Conservation (phyloP, 2,888 invertebrate species). For the Sussaba pulchella region DNA sequence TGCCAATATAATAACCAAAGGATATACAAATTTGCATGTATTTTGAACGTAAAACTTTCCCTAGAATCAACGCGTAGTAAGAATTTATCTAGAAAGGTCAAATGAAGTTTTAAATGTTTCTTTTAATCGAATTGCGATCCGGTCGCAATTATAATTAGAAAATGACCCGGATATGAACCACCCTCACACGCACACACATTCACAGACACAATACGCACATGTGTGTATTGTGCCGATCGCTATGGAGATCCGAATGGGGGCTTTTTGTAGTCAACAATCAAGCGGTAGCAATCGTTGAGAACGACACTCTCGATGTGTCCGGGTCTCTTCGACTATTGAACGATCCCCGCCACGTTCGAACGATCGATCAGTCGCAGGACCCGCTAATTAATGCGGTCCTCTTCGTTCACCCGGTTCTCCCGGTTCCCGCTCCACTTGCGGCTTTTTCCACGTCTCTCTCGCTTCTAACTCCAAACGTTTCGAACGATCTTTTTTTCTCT, state of each 20-base stretch:
- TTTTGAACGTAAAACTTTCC: no score
- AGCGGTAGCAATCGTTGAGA: conserved; percentile 53
- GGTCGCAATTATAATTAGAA: no score
- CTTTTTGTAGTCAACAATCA: conserved; percentile 51
- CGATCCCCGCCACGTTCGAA: conserved; percentile 55
- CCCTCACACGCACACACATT: no score
- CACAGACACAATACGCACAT: no score
- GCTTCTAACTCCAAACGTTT: conserved; percentile 34
- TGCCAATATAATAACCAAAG: no score
- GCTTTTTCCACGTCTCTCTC: conserved; percentile 34
- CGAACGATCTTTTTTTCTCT: conserved; percentile 29
- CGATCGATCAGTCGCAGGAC: conserved; percentile 64
- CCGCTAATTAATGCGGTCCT: conserved; percentile 65
- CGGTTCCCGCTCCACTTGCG: conserved; percentile 17
- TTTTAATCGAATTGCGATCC: no score
- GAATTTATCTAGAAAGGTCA: no score
- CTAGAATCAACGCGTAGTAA: no score
- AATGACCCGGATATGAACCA: no score
- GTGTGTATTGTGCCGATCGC: conserved; percentile 11
- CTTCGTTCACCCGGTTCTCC: conserved; percentile 44
- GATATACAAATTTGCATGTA: no score
- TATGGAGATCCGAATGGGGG: conserved; percentile 64
- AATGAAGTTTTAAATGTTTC: no score
- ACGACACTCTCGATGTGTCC: conserved; percentile 63
- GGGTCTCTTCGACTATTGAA: conserved; percentile 53